Evolutionary conservation across 2,113 vertebrate species (phyloP), one percentile per base, ranked within the genome.

Genomic region (Polypterus bichir): DNA sequence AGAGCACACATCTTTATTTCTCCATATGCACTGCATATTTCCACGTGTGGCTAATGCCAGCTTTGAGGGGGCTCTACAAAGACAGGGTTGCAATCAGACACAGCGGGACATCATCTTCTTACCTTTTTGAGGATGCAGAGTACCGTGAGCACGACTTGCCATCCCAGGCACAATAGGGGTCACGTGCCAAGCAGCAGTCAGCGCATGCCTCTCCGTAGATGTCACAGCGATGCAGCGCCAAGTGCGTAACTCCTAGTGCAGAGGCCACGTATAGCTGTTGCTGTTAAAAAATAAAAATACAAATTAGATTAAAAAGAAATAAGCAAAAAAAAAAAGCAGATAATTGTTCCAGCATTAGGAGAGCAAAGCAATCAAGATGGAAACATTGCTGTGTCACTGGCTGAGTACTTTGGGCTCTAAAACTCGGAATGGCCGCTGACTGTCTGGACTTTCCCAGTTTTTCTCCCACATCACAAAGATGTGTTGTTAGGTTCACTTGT

Each of bases 211-310:
- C 91, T 4, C 96, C 96, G 0, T 99, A 98, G 0, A 94, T 88
- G 0, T 97, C 90, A 3, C 96, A 99, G 70, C 96, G 91, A 70
- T 98, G 96, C 63, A 97, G 88, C 11, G 94, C 90, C 75, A 99
- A 80, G 70, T 99, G 95, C 4, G 96, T 97, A 68, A 99, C 92
- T 0, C 96, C 96, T 65, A 91, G 73, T 0, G 89, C 80, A 0
- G 96, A 99, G 44, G 92, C 90, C 47, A 99, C 93, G 0, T 98
- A 99, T 6, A 99, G 83, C 73, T 98, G 96, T 99, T 99, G 96
- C 96, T 99, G 69, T 79, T 58, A 49, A 63, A 65, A 54, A 48
- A 44, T 62, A 60, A 69, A 46, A 58, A 5, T 3, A 7, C 5
- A 47, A 6, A 27, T 9, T 46, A 54, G 4, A 5, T 46, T 62